Evolutionary conservation across 2,888 invertebrate genomes (phyloP), one percentile per base, ranked within the genome.

Genomic region (Anoplius nigerrimus): DNA sequence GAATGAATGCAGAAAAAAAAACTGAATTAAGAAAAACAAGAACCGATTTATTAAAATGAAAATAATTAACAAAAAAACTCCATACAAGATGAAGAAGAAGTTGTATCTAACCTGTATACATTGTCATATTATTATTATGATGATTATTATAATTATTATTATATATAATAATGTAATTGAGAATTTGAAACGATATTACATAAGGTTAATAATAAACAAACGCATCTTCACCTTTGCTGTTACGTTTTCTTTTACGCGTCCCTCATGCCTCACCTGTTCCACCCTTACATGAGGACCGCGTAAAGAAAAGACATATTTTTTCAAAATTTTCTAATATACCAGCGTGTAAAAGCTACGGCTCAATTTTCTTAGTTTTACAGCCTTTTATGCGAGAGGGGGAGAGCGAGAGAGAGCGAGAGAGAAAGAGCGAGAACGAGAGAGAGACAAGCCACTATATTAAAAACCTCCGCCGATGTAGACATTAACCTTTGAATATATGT

Each of bases 21-120:
- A 74, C 72, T 76, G 75, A 78, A 73, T 73, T 74, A 79, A 75
- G 68, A 78, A 34, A 34, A 76, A 76, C 67, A 82, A 81, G 77
- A 83, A 83, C 83, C 80, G 80, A 84, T 82, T 86, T 85, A 86
- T 86, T 85, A 86, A 84, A 78, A 86, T 81, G 78, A 80, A 78
- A 82, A 83, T 81, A 86, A 85, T 77, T 78, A 84, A 82, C 71
- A 83, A 80, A n/a, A n/a, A n/a, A 84, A 80, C 84, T 86, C 84
- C 84, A 86, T 84, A 83, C 80, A 83, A 85, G 81, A 85, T 82
- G 84, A 84, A 83, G 80, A 84, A 84, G 84, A 82, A 82, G 81
- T 87, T 88, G 87, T 88, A 88, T 88, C 84, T 88, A 88, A 87
- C 85, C 84, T 88, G 88, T 88, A 88, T 88, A 88, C 88, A 88